These are phyloP conservation scores for Cecidostiba fungosa DNA, from an alignment of 2,888 invertebrate genomes.

Conservation along the genomic window DNA sequence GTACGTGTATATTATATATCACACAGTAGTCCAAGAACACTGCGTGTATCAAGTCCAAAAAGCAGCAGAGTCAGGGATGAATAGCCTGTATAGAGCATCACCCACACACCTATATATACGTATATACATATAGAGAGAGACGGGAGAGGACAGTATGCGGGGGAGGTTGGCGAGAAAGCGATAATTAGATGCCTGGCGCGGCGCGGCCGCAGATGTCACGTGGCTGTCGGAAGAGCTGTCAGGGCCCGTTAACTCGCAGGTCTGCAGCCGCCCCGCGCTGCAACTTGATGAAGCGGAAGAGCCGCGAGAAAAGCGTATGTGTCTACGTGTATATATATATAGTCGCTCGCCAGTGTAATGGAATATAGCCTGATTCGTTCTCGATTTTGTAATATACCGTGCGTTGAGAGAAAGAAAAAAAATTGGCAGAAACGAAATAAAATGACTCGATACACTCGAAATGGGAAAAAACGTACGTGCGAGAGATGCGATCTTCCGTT, in stretches of 20 bases:
- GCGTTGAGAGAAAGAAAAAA: too few relatives aligned
- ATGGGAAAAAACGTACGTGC: background rate
- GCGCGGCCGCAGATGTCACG: conserved; percentile 78
- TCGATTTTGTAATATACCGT: background rate
- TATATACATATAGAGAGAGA: background rate
- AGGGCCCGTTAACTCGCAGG: conserved; percentile 65
- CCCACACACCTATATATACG: background rate
- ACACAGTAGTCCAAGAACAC: too few relatives aligned
- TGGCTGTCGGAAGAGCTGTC: conserved; percentile 78
- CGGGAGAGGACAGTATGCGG: background rate
- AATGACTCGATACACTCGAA: background rate
- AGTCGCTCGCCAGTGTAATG: background rate
- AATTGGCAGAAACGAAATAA: too few relatives aligned
- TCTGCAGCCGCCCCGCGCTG: background rate
- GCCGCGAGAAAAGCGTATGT: conserved; percentile 3
- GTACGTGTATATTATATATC: too few relatives aligned
- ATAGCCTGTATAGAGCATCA: background rate
- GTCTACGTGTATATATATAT: background rate
- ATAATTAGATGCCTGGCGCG: conserved; percentile 78
- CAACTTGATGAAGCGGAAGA: conserved; percentile 46
- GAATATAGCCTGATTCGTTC: background rate
- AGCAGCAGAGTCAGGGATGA: background rate
- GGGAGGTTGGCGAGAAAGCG: conserved; percentile 67
- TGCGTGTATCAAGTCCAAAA: background rate
- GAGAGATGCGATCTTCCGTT: background rate